These are phyloP conservation scores for Incurvaria masculella DNA, from an alignment of 2,888 invertebrate species.

Conservation along the genomic window DNA sequence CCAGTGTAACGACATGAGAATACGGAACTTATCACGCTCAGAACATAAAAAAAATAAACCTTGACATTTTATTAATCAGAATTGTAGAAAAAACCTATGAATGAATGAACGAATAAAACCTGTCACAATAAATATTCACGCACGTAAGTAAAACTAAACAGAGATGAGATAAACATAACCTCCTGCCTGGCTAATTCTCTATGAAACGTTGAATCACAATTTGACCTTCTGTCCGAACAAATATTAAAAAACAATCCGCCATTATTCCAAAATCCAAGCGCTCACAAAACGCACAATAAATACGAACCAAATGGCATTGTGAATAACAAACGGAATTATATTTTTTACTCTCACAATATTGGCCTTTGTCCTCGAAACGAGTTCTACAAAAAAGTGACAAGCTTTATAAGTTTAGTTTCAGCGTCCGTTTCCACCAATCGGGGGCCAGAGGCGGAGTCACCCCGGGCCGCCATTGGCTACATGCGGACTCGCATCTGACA, in stretches of 20 bases:
- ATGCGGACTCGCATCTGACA: constrained; percentile 36
- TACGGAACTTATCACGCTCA: too few species aligned
- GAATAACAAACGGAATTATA: constrained; percentile 54
- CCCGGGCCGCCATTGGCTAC: constrained; percentile 30
- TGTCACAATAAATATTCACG: too few species aligned
- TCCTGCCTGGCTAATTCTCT: too few species aligned
- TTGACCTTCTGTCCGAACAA: neutral
- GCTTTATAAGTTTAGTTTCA: constrained; percentile 54
- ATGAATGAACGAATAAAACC: too few species aligned
- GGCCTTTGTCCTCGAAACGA: constrained; percentile 44
- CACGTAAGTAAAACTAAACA: too few species aligned
- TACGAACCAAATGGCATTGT: constrained; percentile 13
- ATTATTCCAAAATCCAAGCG: neutral
- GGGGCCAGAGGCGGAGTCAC: constrained; percentile 31
- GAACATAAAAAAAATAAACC: too few species aligned
- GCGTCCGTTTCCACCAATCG: constrained; percentile 36
- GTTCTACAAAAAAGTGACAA: constrained; percentile 50
- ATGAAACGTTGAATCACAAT: neutral
- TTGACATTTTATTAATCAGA: too few species aligned
- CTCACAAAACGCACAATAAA: neutral
- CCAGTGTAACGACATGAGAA: too few species aligned
- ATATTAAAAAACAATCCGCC: neutral
- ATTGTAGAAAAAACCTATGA: too few species aligned
- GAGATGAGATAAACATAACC: too few species aligned
- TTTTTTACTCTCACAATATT: constrained; percentile 49